Base-by-base conservation (phyloP, 2,888 invertebrate genomes). In the Augochlorella aurata region DNA sequence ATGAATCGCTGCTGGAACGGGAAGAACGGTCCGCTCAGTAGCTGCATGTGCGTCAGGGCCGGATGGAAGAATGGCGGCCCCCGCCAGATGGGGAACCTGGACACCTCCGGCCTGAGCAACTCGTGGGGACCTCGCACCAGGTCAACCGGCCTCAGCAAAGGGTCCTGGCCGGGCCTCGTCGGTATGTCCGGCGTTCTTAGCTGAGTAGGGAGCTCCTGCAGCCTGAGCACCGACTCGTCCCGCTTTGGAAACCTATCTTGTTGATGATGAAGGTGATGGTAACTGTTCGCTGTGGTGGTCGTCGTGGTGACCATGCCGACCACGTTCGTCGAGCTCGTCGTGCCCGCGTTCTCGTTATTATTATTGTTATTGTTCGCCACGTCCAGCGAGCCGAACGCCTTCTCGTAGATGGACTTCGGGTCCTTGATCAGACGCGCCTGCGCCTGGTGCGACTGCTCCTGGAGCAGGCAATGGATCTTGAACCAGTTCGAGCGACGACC, bases 401-500 rank as follows among this genome's bases (percentile, higher is more conserved):
- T 92, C 67, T 92, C 92, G 79, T 91, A 92, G 1, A 90, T 89
- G 16, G 88, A 87, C 67, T 91, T 92, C 0, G 91, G 89, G n/a
- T 92, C 92, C 77, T 92, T 93, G 58, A 90, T 84, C 9, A 91
- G 82, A 0, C 92, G 90, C 12, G 90, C 89, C 21, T 91, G 91
- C 3, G 90, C 91, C 84, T 93, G 93, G 54, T 93, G 93, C 16
- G 92, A 90, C 63, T 94, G 95, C 83, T 95, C 95, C 87, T 95
- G 95, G 2, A 95, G 94, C 8, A 95, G 93, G 87, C 98, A 98
- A 93, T 98, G 98, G 88, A 98, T 98, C 94, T 98, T 98, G 95
- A 98, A 98, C 98, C 98, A 98, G 94, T 98, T 98, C 76, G 98
- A 98, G 79, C 98, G 95, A 44, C 98, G 95, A 0, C 98, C 98